These are phyloP conservation scores for Hemitrygon akajei DNA, from an alignment of 2,797 vertebrate genomes.

Conservation along the genomic window DNA sequence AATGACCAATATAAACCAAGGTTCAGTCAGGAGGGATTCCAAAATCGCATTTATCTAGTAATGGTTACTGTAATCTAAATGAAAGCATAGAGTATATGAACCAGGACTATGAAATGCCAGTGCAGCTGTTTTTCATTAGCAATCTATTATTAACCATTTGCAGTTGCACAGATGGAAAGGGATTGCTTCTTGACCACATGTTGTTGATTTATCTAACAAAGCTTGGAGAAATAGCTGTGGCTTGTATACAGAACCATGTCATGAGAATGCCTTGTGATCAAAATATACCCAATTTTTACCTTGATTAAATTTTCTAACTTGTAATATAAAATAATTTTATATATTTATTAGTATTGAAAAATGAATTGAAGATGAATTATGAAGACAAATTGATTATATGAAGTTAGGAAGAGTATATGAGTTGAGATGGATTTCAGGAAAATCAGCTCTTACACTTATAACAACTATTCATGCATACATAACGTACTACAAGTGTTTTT, in stretches of 20 bases:
- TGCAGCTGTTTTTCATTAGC: background rate
- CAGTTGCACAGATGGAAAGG: background rate
- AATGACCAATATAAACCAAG: background rate
- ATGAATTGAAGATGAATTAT: background rate
- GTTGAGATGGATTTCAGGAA: background rate
- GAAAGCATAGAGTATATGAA: background rate
- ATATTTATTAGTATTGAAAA: background rate
- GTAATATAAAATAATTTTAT: background rate
- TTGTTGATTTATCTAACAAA: conserved; percentile 4
- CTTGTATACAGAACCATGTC: background rate
- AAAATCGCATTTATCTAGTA: background rate
- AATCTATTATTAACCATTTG: background rate
- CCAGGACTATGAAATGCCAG: background rate
- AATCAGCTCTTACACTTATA: background rate
- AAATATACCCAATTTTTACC: background rate
- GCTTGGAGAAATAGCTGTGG: background rate
- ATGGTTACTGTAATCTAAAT: background rate
- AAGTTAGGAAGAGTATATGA: background rate
- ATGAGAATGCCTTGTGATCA: no score
- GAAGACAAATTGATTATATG: background rate
- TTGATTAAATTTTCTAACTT: background rate
- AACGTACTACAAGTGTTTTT: background rate
- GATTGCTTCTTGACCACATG: background rate
- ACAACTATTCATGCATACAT: background rate
- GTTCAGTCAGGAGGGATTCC: background rate